phyloP scores from a whole-genome alignment of 1,140 invertebrate genomes.

The Trichoplusia ni region DNA sequence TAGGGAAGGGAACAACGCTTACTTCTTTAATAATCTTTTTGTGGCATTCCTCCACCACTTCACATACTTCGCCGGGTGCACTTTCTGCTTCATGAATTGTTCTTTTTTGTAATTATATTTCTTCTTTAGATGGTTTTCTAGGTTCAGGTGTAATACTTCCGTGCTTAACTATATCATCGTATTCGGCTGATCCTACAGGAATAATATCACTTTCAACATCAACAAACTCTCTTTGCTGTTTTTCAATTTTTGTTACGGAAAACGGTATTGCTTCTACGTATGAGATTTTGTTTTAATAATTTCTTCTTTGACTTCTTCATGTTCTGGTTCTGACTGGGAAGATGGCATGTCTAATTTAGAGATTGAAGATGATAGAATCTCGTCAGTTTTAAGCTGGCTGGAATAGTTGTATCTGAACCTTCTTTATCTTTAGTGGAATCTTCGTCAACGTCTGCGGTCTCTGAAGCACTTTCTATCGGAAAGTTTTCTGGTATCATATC shows the following conservation, averaged over 20 bases:
- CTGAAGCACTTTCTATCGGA: constrained; percentile 62
- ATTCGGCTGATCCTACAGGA: constrained; percentile 72
- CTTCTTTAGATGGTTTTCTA: constrained; percentile 41
- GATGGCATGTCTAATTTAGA: constrained; percentile 73
- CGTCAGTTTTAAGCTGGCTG: constrained; percentile 73
- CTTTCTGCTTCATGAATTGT: constrained; percentile 46
- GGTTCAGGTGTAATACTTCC: constrained; percentile 43
- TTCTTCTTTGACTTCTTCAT: constrained; percentile 57
- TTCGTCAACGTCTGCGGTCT: constrained; percentile 74
- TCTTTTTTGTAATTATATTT: constrained; percentile 49
- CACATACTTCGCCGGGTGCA: constrained; percentile 36
- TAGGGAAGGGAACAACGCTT: constrained; percentile 62
- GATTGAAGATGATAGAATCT: constrained; percentile 71
- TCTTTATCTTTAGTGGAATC: constrained; percentile 69
- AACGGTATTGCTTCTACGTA: constrained; percentile 63
- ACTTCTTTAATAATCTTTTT: constrained; percentile 67
- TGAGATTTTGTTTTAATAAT: constrained; percentile 46
- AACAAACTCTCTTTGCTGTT: constrained; percentile 67
- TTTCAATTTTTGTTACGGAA: constrained; percentile 67
- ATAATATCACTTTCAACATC: constrained; percentile 79
- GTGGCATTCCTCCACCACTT: constrained; percentile 63
- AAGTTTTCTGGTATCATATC: constrained; percentile 79
- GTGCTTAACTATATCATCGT: constrained; percentile 70
- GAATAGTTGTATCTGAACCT: constrained; percentile 74
- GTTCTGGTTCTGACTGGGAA: constrained; percentile 59